Percentiles rank a stretch among this genome's conserved stretches.
Conservation (phyloP, 2,888 invertebrate genomes). For the Cephus sareptanus region DNA sequence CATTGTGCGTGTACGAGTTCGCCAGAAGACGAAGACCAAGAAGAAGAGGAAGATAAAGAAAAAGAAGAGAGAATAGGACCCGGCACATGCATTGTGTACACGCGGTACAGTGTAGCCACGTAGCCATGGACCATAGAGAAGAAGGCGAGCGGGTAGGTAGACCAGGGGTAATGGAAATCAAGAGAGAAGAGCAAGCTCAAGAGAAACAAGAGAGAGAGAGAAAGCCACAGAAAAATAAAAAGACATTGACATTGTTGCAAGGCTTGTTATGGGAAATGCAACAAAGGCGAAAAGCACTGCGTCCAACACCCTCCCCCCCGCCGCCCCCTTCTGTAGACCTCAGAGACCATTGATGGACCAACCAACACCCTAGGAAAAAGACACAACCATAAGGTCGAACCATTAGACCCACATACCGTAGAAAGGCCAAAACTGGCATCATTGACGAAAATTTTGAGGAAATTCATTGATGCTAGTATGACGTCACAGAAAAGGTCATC, state of each 20-base stretch:
- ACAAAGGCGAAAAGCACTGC: background rate
- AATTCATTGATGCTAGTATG: background rate
- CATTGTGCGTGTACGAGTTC: slow-evolving; percentile 32
- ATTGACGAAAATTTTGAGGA: background rate
- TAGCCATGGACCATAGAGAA: background rate
- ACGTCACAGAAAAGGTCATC: background rate
- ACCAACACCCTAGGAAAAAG: background rate
- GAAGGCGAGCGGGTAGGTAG: background rate
- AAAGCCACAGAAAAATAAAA: slow-evolving; percentile 20
- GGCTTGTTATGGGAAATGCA: slow-evolving; percentile 43
- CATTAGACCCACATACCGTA: background rate
- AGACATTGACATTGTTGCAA: slow-evolving; percentile 48
- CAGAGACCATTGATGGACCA: background rate
- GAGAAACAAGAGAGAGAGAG: background rate
- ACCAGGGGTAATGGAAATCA: background rate
- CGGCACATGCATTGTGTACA: background rate
- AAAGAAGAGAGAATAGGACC: slow-evolving; percentile 1
- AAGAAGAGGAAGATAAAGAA: background rate
- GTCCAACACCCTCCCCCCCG: background rate
- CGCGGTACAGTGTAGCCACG: background rate
- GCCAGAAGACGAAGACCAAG: slow-evolving; percentile 33
- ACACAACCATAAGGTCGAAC: background rate
- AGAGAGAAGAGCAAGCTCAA: background rate
- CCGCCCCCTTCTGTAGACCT: background rate
- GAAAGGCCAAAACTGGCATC: background rate